Evolutionary conservation across 2,113 vertebrate species (phyloP).

Genomic region (Indicator indicator): DNA sequence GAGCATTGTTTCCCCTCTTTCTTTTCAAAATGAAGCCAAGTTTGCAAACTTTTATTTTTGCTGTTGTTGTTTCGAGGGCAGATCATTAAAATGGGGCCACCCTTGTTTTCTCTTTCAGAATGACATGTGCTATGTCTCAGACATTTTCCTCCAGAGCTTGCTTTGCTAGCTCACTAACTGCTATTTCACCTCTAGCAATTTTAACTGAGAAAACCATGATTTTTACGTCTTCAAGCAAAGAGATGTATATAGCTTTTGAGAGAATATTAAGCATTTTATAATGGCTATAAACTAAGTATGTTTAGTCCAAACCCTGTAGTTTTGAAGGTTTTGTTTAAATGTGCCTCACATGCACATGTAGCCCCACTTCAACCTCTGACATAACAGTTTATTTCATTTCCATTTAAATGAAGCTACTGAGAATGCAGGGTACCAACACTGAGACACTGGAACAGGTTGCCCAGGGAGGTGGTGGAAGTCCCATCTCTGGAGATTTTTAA

Average conservation of each 20-base stretch:
- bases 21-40: slow-evolving; percentile 31
- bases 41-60: background rate
- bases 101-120: slow-evolving; percentile 28
- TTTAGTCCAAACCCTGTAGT: no score
- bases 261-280: background rate
- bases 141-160: background rate
- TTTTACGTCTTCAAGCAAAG: background rate
- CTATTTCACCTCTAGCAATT: background rate
- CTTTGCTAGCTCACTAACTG: background rate
- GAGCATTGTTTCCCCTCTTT: slow-evolving; percentile 2
- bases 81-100: slow-evolving; percentile 57
- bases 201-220: background rate
- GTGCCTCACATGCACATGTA: no score
- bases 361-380: no score
- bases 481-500: no score
- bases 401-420: no score
- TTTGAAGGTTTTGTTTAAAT: no score
- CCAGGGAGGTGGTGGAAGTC: no score
- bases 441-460: no score
- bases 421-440: no score
- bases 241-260: background rate
- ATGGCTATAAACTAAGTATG: no score
- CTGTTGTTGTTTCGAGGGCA: background rate
- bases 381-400: no score
- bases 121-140: background rate